These are phyloP conservation scores for Vimba vimba DNA, from an alignment of 2,113 vertebrate genomes.

Conservation along the genomic window DNA sequence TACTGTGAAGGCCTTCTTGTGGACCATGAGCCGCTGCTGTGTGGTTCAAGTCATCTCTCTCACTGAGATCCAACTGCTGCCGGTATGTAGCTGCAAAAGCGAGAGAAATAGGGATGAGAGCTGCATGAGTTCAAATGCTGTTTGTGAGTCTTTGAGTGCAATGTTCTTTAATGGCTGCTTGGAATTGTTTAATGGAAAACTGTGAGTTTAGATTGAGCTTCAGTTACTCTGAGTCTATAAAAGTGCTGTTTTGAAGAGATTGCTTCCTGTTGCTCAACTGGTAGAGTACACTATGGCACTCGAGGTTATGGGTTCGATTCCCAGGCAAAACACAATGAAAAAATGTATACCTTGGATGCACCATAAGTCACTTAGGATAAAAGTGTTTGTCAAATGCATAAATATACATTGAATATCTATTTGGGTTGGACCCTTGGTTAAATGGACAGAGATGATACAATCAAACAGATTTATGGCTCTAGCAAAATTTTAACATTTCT, in stretches of 20 bases:
- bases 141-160: constrained; percentile 14
- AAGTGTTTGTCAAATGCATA: neutral
- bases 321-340: neutral
- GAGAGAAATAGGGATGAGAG: neutral
- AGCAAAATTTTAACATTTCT: neutral
- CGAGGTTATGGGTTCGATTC: neutral
- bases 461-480: neutral
- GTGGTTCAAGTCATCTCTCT: constrained; percentile 80
- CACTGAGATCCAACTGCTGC: constrained; percentile 78
- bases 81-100: constrained; percentile 69
- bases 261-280: neutral
- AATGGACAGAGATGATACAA: neutral
- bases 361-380: neutral
- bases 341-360: neutral
- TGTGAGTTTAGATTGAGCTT: neutral
- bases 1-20: constrained; percentile 65
- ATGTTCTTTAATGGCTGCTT: neutral
- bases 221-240: neutral
- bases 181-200: neutral
- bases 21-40: constrained; percentile 75
- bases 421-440: neutral
- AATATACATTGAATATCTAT: neutral
- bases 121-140: neutral
- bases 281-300: neutral
- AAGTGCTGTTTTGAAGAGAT: neutral